phyloP scores from a whole-genome alignment of 1,140 invertebrate species.

The Palaemon carinicauda region DNA sequence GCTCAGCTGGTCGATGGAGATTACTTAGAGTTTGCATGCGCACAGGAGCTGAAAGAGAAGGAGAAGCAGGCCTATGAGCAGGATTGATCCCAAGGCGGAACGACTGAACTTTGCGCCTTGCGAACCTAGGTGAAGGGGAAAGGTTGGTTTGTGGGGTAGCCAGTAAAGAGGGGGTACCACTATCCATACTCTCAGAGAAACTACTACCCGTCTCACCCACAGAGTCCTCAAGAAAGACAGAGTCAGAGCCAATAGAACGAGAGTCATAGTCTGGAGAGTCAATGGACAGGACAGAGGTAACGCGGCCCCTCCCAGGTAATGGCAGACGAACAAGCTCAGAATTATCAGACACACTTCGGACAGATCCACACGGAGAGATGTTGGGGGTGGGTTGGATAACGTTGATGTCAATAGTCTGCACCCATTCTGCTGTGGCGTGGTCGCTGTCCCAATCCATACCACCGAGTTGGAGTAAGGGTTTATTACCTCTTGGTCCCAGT shows the following conservation, averaged over 20 bases:
- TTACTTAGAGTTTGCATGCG: neutral
- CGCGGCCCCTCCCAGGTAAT: constrained; percentile 29
- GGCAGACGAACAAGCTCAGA: constrained; percentile 17
- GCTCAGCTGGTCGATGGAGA: neutral
- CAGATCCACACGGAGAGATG: constrained; percentile 57
- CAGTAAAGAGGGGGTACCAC: constrained; percentile 11
- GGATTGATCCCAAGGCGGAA: constrained; percentile 53
- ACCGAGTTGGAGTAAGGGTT: constrained; percentile 52
- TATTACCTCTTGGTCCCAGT: constrained; percentile 18
- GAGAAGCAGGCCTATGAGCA: neutral
- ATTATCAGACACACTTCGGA: constrained; percentile 57
- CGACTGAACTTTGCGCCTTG: constrained; percentile 40
- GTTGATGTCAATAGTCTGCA: constrained; percentile 60
- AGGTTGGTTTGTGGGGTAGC: neutral
- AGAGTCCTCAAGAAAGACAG: constrained; percentile 58
- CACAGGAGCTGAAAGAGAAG: neutral
- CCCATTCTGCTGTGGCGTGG: constrained; percentile 57
- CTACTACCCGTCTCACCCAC: constrained; percentile 42
- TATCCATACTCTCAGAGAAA: constrained; percentile 44
- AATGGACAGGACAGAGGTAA: constrained; percentile 20
- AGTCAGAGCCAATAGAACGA: constrained; percentile 58
- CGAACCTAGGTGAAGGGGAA: constrained; percentile 23
- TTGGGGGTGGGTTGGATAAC: constrained; percentile 60
- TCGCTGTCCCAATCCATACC: constrained; percentile 60
- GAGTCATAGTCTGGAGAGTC: constrained; percentile 51